Evolutionary conservation across 2,797 vertebrate genomes (phyloP), one percentile per base, ranked within the genome.

Genomic region (Poecilia gillii): DNA sequence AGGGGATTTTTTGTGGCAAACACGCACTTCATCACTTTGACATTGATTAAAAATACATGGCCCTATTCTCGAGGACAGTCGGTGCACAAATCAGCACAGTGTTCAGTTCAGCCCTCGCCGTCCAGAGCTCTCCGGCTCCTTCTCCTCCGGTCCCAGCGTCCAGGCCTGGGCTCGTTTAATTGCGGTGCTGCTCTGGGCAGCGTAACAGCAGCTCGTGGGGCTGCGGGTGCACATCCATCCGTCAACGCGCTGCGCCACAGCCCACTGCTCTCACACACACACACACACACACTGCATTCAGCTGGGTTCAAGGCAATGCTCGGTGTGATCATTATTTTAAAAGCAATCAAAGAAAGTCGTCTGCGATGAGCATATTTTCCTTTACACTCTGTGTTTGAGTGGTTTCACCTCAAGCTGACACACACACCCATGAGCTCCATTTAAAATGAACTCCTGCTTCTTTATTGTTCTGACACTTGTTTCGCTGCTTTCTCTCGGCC

Each of bases 31-130:
- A 93, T 94, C 92, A 94, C 93, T 94, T 93, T 94, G 93, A 94
- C 93, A 93, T 93, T 95, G 93, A 95, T 95, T 95, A 93, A 94
- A 94, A 94, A 95, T 93, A 93, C 92, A 94, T 93, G 91, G 89
- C 91, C 89, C 89, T 93, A 71, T 94, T 94, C 90, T 93, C 62
- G 77, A 90, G 91, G 93, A 94, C 92, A 91, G 91, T 93, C 88
- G 53, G 83, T 87, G 90, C 91, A 92, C 91, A 90, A 92, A 93
- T 94, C 93, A 93, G 92, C 93, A 90, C 92, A 87, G 91, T 77
- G 90, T 90, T 90, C 77, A 77, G 89, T 86, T 87, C 86, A 64
- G 87, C 85, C 20, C 79, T 87, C 71, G 78, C 74, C 64, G 73
- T 85, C 81, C 88, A 79, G 8, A 83, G 84, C 84, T 81, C 84